phyloP scores from a whole-genome alignment of 1,140 invertebrate species.

The Cyclargus thomasi region DNA sequence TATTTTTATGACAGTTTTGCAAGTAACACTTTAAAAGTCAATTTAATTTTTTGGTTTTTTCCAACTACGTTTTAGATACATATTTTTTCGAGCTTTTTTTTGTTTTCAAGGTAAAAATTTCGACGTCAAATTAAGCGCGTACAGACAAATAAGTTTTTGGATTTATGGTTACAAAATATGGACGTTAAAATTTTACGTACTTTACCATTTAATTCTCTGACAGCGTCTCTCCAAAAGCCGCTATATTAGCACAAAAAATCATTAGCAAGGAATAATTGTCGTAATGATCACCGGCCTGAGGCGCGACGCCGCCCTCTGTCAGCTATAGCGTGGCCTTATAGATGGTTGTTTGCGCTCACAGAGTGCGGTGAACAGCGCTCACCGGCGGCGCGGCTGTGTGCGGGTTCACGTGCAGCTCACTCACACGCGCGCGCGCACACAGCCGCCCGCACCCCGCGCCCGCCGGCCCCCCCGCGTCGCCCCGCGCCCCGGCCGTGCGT shows the following conservation, averaged over 20 bases:
- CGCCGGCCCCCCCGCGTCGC: constrained; percentile 36
- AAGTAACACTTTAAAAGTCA: too few species aligned
- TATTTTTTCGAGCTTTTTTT: too few species aligned
- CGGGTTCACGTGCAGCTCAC: constrained; percentile 49
- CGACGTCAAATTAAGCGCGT: too few species aligned
- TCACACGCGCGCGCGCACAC: constrained; percentile 40
- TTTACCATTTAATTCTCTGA: constrained; percentile 1
- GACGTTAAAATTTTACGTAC: too few species aligned
- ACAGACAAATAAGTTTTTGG: too few species aligned
- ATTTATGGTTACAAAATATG: too few species aligned
- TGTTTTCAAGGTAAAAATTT: too few species aligned
- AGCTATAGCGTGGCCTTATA: constrained; percentile 75
- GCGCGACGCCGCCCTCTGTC: constrained; percentile 61
- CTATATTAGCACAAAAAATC: background rate
- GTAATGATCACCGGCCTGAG: constrained; percentile 44
- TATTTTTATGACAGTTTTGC: too few species aligned
- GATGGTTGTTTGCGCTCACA: constrained; percentile 75
- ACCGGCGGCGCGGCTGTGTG: constrained; percentile 63
- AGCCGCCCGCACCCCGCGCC: constrained; percentile 41
- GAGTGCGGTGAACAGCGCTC: constrained; percentile 75
- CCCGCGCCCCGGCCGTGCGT: constrained; percentile 57
- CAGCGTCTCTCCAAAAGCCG: too few species aligned
- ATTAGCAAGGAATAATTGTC: constrained; percentile 11
- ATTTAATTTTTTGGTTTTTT: too few species aligned
- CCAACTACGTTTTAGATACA: too few species aligned